These are phyloP conservation scores for Sternotherus odoratus DNA, from an alignment of 2,797 vertebrate genomes.

Conservation along the genomic window DNA sequence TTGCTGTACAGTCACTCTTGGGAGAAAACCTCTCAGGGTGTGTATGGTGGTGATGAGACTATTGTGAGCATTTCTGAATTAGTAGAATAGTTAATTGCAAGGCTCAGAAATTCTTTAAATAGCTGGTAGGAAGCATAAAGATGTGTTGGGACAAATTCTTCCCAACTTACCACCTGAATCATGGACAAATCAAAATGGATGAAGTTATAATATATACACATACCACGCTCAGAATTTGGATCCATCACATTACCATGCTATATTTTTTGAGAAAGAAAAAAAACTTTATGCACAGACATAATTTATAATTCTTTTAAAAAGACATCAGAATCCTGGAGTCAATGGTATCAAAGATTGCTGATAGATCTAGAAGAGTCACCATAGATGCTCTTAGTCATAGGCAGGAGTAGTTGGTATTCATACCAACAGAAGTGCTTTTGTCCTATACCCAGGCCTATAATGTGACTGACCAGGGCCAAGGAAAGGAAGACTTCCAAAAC, in stretches of 20 bases:
- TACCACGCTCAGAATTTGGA: neutral
- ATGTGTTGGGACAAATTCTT: neutral
- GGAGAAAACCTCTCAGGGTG: neutral
- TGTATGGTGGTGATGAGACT: neutral
- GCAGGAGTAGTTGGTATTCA: neutral
- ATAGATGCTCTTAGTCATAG: accelerated
- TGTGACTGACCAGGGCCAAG: neutral
- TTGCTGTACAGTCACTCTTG: neutral
- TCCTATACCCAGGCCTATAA: accelerated
- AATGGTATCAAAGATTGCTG: neutral
- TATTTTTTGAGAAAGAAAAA: too few relatives aligned
- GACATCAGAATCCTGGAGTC: neutral
- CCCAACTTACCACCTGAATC: neutral
- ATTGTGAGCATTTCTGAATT: conserved; percentile 29
- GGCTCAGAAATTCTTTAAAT: neutral
- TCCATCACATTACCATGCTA: neutral
- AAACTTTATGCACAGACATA: neutral
- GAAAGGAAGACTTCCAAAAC: neutral
- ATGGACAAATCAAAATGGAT: neutral
- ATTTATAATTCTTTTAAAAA: neutral
- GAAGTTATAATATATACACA: too few relatives aligned
- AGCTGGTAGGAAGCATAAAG: neutral
- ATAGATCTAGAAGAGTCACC: neutral
- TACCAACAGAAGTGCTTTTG: neutral
- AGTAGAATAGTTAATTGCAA: neutral